These are phyloP conservation scores for Athalia circularis DNA, from an alignment of 2,888 invertebrate species.

Conservation along the genomic window DNA sequence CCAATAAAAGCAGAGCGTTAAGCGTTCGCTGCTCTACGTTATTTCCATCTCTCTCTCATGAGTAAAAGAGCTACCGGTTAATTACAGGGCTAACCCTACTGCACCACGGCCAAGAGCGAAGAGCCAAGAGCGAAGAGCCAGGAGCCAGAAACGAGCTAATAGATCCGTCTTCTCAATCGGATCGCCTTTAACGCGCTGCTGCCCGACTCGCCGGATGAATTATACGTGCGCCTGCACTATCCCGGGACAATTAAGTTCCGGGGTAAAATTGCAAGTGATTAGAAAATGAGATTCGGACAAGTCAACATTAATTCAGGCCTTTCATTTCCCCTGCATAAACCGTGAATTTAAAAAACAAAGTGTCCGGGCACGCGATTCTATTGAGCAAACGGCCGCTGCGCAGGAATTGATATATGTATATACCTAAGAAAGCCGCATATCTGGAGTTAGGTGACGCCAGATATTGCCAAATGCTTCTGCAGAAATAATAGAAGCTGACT, in stretches of 20 bases:
- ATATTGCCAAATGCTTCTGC: too few relatives aligned
- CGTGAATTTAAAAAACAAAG: neutral
- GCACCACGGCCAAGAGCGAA: constrained; percentile 57
- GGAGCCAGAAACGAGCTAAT: constrained; percentile 60
- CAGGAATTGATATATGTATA: too few relatives aligned
- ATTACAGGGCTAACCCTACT: constrained; percentile 70
- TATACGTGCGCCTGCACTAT: neutral
- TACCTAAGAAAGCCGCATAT: too few relatives aligned
- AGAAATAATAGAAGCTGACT: too few relatives aligned
- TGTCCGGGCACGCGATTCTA: constrained; percentile 16
- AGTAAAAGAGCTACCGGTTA: constrained; percentile 73
- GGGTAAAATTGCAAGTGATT: constrained; percentile 22
- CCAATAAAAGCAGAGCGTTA: constrained; percentile 70
- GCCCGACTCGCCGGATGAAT: constrained; percentile 18
- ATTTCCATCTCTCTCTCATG: constrained; percentile 59
- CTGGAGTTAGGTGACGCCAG: too few relatives aligned
- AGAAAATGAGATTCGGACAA: neutral
- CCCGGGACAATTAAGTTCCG: constrained; percentile 38
- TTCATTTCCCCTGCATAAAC: neutral
- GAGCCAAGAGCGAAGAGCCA: constrained; percentile 26
- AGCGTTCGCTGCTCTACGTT: constrained; percentile 56
- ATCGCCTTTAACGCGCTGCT: constrained; percentile 22
- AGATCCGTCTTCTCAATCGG: constrained; percentile 65
- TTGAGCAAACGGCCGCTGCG: neutral
- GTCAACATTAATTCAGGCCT: neutral